Evolutionary conservation across 1,140 invertebrate species (phyloP), one percentile per base, ranked within the genome.

Genomic region (Antheraea pernyi): DNA sequence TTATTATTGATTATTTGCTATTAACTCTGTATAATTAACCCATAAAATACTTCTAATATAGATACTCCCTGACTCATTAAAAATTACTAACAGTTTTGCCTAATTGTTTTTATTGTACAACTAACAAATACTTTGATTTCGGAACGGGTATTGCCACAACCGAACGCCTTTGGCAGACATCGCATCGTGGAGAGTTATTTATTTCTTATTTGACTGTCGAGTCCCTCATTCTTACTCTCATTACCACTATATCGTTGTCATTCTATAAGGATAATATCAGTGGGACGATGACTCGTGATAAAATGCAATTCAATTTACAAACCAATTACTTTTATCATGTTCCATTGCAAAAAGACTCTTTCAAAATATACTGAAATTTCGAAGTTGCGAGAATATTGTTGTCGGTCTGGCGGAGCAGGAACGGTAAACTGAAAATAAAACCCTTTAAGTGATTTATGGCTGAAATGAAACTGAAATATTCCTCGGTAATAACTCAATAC

Each of bases 81-180:
- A n/a, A 53, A 53, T 13, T 16, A 53, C 46, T 53, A 53, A 53
- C 5, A 53, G 46, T 13, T 53, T 68, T 70, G 77, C 71, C 71
- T 60, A 69, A 65, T 42, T 19, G 42, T 30, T 22, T 18, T 53
- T 37, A 39, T 58, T 59, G 48, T 53, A n/a, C 46, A 53, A 53
- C 0, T 16, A 53, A 30, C 36, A 18, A 59, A 61, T 69, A 69
- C 64, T 22, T 66, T 67, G 46, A 48, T 19, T 59, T 16, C 61
- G 48, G 65, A 61, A 75, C 73, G 79, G 70, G 68, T 86, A 71
- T 86, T 83, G 77, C 80, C 84, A 82, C 78, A 77, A 76, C 61
- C 68, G 71, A 59, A 73, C 78, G 74, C 75, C 22, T 85, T 88
- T 89, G 84, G 87, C 85, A 86, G 77, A 77, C 82, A 77, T 19